Evolutionary conservation across 2,797 vertebrate species (phyloP).

Genomic region (Apogon talboti): DNA sequence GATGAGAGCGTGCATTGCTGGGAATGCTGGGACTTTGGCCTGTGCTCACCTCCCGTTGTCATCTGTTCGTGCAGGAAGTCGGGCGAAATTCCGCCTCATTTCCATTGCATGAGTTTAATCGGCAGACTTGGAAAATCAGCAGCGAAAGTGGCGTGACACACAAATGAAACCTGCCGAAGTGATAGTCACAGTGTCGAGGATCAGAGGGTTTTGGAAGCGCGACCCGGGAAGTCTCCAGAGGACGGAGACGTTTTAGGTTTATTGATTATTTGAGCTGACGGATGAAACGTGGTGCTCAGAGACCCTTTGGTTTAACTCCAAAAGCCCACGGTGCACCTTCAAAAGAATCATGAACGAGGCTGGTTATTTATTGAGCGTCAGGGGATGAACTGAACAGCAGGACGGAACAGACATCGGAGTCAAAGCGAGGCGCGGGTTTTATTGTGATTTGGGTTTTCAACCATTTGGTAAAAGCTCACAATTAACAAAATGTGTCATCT

Average conservation of each 20-base stretch:
- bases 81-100: conserved; percentile 29
- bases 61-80: conserved; percentile 29
- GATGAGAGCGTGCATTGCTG: conserved; percentile 11
- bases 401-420: not conserved
- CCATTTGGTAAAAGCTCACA: not conserved
- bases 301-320: no score
- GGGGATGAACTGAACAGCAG: not conserved
- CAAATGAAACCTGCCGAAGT: conserved; percentile 18
- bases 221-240: not conserved
- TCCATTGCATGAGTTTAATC: conserved; percentile 30
- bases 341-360: no score
- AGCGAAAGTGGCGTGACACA: conserved; percentile 16
- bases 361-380: no score
- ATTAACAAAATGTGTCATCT: not conserved
- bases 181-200: conserved; percentile 28
- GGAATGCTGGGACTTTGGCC: conserved; percentile 35
- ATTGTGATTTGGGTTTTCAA: conserved; percentile 2
- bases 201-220: conserved; percentile 26
- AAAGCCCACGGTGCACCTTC: no score
- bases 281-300: no score
- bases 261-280: no score
- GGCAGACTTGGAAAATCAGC: conserved; percentile 35
- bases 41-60: not conserved
- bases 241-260: not conserved
- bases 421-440: not conserved